phyloP scores from a whole-genome alignment of 2,888 invertebrate species.

The Chaetoderma sp. region DNA sequence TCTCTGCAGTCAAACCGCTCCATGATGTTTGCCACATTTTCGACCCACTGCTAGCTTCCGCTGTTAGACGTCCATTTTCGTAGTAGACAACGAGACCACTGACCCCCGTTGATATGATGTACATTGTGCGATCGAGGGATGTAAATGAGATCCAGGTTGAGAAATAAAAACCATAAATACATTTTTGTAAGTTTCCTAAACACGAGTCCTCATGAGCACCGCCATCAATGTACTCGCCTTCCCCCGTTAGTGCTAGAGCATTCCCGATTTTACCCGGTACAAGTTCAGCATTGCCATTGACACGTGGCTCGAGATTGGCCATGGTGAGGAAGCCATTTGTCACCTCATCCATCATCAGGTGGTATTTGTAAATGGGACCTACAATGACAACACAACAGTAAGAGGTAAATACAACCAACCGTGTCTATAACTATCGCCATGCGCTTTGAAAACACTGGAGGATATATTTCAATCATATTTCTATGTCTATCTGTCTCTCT shows the following conservation, averaged over 20 bases:
- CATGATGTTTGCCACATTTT: conserved; percentile 36
- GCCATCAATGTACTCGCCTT: conserved; percentile 53
- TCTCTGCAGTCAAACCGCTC: conserved; percentile 24
- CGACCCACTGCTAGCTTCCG: conserved; percentile 45
- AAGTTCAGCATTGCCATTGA: conserved; percentile 39
- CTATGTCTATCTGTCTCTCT: too few relatives aligned
- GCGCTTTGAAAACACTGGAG: too few relatives aligned
- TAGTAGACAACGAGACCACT: conserved; percentile 53
- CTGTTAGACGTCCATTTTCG: conserved; percentile 41
- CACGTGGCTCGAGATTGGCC: conserved; percentile 37
- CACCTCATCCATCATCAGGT: conserved; percentile 54
- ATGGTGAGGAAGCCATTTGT: conserved; percentile 39
- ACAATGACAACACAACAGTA: conserved; percentile 20
- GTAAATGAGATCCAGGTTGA: conserved; percentile 58
- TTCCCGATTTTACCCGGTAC: conserved; percentile 50
- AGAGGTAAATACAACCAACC: too few relatives aligned
- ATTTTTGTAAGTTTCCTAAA: conserved; percentile 53
- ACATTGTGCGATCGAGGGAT: conserved; percentile 41
- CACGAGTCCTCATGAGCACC: conserved; percentile 54
- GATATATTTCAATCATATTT: too few relatives aligned
- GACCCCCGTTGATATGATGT: conserved; percentile 49
- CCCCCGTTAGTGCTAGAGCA: conserved; percentile 46
- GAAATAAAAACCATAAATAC: conserved; percentile 58
- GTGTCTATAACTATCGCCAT: too few relatives aligned
- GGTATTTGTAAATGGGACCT: conserved; percentile 61